These are phyloP conservation scores for Mohoua ochrocephala DNA, from an alignment of 2,113 vertebrate genomes.

Conservation along the genomic window DNA sequence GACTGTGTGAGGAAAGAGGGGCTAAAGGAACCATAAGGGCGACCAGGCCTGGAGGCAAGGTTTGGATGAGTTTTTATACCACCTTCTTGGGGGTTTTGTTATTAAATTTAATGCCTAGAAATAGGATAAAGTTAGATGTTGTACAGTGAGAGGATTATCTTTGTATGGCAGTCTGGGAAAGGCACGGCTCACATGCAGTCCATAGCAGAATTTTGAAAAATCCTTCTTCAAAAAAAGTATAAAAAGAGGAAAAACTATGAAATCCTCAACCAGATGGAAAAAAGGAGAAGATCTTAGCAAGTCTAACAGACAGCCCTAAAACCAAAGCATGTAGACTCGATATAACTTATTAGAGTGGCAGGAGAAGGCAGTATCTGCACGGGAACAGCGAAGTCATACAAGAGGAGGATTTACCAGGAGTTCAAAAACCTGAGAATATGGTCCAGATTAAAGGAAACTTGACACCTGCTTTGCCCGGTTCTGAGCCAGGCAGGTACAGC, in stretches of 20 bases:
- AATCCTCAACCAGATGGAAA: not conserved
- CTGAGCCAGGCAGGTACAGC: not conserved
- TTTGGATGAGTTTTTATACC: not conserved
- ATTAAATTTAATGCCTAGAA: not conserved
- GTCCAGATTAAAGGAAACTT: not conserved
- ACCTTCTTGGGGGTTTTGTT: not conserved
- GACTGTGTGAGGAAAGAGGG: not conserved
- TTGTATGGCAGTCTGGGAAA: not conserved
- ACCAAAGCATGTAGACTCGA: not conserved
- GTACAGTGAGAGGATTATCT: not conserved
- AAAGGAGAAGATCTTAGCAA: not conserved
- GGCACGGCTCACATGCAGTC: not conserved
- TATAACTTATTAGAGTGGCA: not conserved
- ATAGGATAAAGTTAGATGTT: conserved; percentile 10
- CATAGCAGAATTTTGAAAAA: not conserved
- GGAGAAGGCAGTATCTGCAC: not conserved
- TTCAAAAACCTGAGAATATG: not conserved
- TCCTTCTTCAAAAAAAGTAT: not conserved
- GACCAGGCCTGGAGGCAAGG: not conserved
- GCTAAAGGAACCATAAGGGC: not conserved
- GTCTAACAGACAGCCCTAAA: not conserved
- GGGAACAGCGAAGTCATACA: not conserved
- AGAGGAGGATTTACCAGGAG: not conserved
- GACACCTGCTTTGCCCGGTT: not conserved
- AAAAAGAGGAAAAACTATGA: not conserved